phyloP scores from a whole-genome alignment of 2,113 vertebrate species.

The Microtus richardsoni region DNA sequence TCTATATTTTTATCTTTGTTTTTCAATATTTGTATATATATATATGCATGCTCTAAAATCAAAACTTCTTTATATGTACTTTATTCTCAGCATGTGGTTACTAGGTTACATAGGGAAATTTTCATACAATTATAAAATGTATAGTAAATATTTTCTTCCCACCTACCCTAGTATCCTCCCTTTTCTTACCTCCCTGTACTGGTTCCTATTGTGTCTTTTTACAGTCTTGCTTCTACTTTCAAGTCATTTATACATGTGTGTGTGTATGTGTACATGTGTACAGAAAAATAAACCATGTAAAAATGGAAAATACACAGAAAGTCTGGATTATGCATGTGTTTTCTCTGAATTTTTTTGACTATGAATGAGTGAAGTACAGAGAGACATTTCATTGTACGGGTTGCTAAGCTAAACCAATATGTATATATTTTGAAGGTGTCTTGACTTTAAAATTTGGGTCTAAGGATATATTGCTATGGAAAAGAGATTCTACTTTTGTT shows the following conservation, averaged over 20 bases:
- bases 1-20: neutral
- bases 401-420: no score
- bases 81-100: neutral
- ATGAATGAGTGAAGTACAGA: no score
- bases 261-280: neutral
- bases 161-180: neutral
- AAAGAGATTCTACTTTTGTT: no score
- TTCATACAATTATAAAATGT: neutral
- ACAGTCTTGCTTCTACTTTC: no score
- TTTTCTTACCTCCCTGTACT: neutral
- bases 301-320: no score
- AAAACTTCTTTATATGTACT: neutral
- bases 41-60: neutral
- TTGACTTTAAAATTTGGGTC: no score
- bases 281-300: no score
- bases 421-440: no score
- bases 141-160: neutral
- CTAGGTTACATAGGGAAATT: neutral
- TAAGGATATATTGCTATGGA: no score
- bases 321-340: no score
- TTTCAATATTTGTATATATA: neutral
- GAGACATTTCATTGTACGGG: no score
- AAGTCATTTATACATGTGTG: neutral
- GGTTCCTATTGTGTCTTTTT: neutral
- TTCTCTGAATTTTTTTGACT: no score